Conservation (phyloP, 2,888 invertebrate species). For the Coleophora flavipennella region DNA sequence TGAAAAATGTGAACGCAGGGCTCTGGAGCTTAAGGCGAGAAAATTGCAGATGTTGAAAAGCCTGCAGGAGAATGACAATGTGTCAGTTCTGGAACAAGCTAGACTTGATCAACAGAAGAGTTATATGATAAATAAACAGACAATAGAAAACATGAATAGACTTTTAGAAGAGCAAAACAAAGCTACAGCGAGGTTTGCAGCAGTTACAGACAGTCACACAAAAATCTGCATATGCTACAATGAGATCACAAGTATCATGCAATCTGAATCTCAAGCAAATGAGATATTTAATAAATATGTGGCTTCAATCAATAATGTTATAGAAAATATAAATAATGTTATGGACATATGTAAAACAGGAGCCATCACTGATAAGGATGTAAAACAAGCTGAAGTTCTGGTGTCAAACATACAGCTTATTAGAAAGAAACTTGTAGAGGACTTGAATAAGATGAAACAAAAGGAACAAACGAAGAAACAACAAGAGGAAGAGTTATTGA, state of each 20-base stretch:
- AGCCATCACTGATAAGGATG: constrained; percentile 60
- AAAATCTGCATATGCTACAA: constrained; percentile 71
- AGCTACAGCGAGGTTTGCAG: constrained; percentile 60
- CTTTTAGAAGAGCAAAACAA: constrained; percentile 66
- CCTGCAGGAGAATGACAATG: constrained; percentile 66
- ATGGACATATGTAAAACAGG: constrained; percentile 57
- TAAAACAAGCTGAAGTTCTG: constrained; percentile 67
- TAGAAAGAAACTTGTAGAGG: constrained; percentile 48
- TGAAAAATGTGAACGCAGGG: constrained; percentile 44
- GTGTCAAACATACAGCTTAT: constrained; percentile 62
- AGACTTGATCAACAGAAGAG: constrained; percentile 66
- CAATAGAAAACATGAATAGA: constrained; percentile 61
- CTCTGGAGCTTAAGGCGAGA: constrained; percentile 52
- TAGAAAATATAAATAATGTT: constrained; percentile 54
- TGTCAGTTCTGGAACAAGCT: constrained; percentile 48
- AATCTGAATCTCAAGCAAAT: constrained; percentile 52
- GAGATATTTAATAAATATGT: constrained; percentile 54
- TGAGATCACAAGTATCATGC: constrained; percentile 61
- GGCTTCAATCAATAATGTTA: constrained; percentile 44
- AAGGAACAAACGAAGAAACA: constrained; percentile 32
- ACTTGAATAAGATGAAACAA: constrained; percentile 36
- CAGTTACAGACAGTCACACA: constrained; percentile 70
- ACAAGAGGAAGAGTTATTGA: constrained; percentile 34
- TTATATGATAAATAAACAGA: constrained; percentile 48
- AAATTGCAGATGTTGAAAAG: constrained; percentile 54